Evolutionary conservation across 2,888 invertebrate genomes (phyloP), one percentile per base, ranked within the genome.

Genomic region (Eupeodes luniger): DNA sequence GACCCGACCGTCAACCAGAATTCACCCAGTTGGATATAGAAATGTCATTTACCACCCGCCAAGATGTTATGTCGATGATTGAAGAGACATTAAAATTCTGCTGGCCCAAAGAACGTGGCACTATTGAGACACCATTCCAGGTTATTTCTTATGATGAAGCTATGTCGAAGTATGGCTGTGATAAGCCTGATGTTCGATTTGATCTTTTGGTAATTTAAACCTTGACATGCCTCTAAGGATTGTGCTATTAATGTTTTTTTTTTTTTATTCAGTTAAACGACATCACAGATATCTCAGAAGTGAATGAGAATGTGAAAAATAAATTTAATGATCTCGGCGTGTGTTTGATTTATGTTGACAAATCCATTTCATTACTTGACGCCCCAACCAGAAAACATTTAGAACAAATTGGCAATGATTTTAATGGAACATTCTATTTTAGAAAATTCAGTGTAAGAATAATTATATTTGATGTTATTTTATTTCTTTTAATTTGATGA

Each of bases 1-100:
- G 97, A 90, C 96, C 97, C 0, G 98, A 99, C 92, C 94, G 99
- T 89, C 99, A 99, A 92, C 99, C 99, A 4, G 99, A 99, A 94
- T 99, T 99, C 92, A 99, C 99, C 5, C 99, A 99, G 94, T 94
- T 99, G 69, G 99, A 99, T 94, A 95, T 99, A 89, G 99, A 99
- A 94, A 94, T 99, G 94, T 99, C 99, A 1, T 99, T 99, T 93
- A 96, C 97, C 2, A 95, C 95, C 90, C 94, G 95, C 62, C 96
- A 97, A 86, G 95, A 96, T 81, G 95, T 99, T 5, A 95, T 98
- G 92, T 91, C 94, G 40, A 93, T 99, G 90, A 95, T 98, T 81
- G 99, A 99, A 94, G 95, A 96, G 81, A 93, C 98, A 77, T 92
- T 99, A 9, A 93, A 94, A 40, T 94, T 95, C 89, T 95, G 96